phyloP scores from a whole-genome alignment of 1,140 invertebrate genomes.

The Panonychus citri region DNA sequence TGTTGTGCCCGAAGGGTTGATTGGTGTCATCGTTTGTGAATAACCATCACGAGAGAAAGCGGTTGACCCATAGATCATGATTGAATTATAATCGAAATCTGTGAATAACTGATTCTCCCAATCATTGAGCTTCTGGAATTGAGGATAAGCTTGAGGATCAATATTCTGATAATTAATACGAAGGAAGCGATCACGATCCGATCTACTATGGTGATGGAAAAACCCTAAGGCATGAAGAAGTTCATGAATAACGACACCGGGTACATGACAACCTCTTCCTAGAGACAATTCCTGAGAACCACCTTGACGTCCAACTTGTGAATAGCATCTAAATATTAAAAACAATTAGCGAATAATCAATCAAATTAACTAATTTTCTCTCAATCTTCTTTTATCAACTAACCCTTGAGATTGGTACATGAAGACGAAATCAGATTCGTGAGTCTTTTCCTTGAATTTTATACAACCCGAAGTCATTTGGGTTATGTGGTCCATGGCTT shows the following conservation, averaged over 20 bases:
- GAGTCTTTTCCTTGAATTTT: neutral
- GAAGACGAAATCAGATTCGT: neutral
- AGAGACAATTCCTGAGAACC: slow-evolving; percentile 12
- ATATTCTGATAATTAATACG: slow-evolving; percentile 39
- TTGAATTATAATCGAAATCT: slow-evolving; percentile 21
- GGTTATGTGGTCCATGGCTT: neutral
- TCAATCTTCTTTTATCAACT: neutral
- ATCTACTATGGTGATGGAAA: slow-evolving; percentile 29
- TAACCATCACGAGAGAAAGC: slow-evolving; percentile 9
- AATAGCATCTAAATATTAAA: slow-evolving; percentile 11
- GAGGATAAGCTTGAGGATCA: slow-evolving; percentile 14
- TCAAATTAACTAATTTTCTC: neutral
- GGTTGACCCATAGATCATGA: slow-evolving; percentile 23
- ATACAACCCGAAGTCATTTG: neutral
- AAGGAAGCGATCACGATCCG: slow-evolving; percentile 34
- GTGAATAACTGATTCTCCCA: slow-evolving; percentile 9
- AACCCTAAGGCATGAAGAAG: slow-evolving; percentile 15
- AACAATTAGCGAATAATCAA: neutral
- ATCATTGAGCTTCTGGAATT: slow-evolving; percentile 12
- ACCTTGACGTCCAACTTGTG: slow-evolving; percentile 13
- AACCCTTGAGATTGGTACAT: neutral
- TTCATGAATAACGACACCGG: slow-evolving; percentile 14
- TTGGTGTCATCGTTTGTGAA: neutral
- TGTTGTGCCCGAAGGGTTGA: neutral
- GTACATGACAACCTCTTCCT: slow-evolving; percentile 11